These are phyloP conservation scores for Arizona elegans DNA, from an alignment of 2,113 vertebrate species.

Conservation along the genomic window DNA sequence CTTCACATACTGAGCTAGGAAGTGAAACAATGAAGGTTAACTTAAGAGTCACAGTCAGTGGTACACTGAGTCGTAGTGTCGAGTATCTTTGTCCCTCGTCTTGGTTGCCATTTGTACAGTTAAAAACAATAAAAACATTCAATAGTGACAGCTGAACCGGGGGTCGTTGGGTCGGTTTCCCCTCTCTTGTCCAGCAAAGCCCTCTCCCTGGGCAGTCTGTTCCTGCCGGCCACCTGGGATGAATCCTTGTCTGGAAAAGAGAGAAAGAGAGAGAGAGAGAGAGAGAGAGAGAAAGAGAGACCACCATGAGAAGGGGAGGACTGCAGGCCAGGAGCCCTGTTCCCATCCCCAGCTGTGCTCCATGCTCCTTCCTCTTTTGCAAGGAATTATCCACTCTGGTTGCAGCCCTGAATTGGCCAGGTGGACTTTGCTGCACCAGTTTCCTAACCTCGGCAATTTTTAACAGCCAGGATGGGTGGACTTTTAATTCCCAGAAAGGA, in stretches of 20 bases:
- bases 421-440: neutral
- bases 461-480: neutral
- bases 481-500: neutral
- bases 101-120: constrained; percentile 53
- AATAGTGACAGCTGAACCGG: constrained; percentile 77
- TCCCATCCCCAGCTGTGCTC: neutral
- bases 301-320: neutral
- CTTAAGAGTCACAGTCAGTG: constrained; percentile 62
- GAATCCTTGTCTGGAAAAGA: constrained; percentile 75
- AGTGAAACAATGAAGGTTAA: constrained; percentile 67
- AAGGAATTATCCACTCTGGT: neutral
- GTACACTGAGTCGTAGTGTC: constrained; percentile 54
- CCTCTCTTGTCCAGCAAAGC: constrained; percentile 81
- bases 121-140: constrained; percentile 54
- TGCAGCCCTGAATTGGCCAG: neutral
- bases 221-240: constrained; percentile 84
- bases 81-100: neutral
- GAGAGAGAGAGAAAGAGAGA: neutral
- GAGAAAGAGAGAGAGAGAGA: no score
- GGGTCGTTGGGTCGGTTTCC: constrained; percentile 68
- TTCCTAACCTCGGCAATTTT: neutral
- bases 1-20: constrained; percentile 73
- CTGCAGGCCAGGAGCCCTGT: neutral
- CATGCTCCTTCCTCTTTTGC: neutral
- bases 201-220: constrained; percentile 84